Conservation (phyloP, 2,113 vertebrate species). For the Carollia perspicillata region DNA sequence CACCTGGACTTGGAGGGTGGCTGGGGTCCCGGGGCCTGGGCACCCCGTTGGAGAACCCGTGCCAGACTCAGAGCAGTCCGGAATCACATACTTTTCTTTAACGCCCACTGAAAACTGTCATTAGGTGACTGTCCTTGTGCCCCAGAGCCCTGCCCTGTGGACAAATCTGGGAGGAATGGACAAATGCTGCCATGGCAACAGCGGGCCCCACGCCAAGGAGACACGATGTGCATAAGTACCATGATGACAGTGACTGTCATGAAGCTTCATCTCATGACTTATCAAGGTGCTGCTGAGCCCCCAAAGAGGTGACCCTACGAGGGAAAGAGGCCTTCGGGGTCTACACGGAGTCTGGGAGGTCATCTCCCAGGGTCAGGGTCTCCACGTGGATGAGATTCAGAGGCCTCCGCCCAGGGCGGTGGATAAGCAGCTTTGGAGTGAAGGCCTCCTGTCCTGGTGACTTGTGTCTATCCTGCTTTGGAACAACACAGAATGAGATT, state of each 20-base stretch:
- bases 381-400: neutral
- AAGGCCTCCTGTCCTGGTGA: neutral
- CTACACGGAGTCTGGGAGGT: neutral
- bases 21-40: neutral
- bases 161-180: neutral
- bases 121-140: neutral
- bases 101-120: neutral
- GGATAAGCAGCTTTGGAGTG: neutral
- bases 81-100: neutral
- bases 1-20: neutral
- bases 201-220: neutral
- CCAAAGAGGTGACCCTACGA: too few species aligned
- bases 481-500: neutral
- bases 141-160: neutral
- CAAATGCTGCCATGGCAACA: neutral
- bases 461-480: neutral
- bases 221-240: rapidly evolving
- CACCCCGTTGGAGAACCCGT: neutral
- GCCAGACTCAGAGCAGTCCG: neutral
- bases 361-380: neutral
- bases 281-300: neutral
- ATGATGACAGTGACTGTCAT: rapidly evolving
- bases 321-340: neutral
- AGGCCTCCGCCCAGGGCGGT: neutral
- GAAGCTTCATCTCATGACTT: neutral